Conservation (phyloP, 2,888 invertebrate genomes). For the Frankliniella fusca region DNA sequence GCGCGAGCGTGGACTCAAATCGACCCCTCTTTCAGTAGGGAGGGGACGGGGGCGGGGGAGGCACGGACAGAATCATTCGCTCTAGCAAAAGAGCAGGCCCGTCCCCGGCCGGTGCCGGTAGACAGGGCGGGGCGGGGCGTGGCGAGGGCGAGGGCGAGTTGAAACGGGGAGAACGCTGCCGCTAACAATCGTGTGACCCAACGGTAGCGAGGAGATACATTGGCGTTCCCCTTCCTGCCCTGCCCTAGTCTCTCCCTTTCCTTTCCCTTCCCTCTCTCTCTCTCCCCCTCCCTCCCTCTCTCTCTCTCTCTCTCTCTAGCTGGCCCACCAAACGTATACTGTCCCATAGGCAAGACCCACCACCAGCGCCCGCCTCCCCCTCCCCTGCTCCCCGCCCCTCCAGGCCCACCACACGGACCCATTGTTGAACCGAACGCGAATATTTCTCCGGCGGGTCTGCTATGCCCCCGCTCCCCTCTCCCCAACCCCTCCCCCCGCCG, state of each 20-base stretch:
- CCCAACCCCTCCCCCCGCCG: not conserved
- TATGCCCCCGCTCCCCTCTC: too few relatives aligned
- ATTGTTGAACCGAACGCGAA: constrained; percentile 1
- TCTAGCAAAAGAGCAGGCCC: too few relatives aligned
- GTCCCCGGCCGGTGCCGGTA: too few relatives aligned
- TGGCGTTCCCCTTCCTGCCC: not conserved
- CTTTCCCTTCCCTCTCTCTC: not conserved
- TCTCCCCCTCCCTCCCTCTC: not conserved
- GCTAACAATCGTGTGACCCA: not conserved
- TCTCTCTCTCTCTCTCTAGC: not conserved
- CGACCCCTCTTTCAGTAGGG: too few relatives aligned
- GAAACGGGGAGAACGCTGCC: not conserved
- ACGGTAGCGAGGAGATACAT: not conserved
- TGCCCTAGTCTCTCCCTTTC: not conserved
- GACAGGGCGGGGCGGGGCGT: too few relatives aligned
- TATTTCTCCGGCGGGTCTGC: not conserved
- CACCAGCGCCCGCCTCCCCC: too few relatives aligned
- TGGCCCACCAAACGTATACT: too few relatives aligned
- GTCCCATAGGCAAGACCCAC: too few relatives aligned
- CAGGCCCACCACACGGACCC: not conserved
- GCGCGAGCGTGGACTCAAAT: too few relatives aligned
- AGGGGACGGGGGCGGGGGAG: too few relatives aligned
- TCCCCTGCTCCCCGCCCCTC: not conserved
- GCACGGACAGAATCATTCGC: too few relatives aligned
- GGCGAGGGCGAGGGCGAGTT: too few relatives aligned